Evolutionary conservation across 2,113 vertebrate genomes (phyloP), one percentile per base, ranked within the genome.

Genomic region (Ibidorhyncha struthersii): DNA sequence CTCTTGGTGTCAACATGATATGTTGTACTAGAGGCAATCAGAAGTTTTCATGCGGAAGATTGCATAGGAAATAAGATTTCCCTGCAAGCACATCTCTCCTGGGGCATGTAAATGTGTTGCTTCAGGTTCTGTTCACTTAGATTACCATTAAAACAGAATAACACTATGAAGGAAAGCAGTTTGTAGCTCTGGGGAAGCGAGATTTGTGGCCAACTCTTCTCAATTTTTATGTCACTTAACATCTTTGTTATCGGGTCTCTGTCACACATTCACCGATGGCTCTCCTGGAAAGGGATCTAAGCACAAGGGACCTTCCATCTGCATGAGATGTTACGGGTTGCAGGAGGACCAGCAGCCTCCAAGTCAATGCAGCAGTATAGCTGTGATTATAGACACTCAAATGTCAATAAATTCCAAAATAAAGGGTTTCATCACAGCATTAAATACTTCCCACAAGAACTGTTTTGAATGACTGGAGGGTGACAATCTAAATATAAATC

Each of bases 401-500:
- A 52, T 22, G 4, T 55, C 76, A 81, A 11, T 61, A 83, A 80
- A 83, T 73, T 83, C 59, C 36, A 65, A 93, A 89, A 72, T 63
- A 61, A 91, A 83, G 43, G 9, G 26, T 62, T 91, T 91, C 72
- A 89, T 91, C 77, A 43, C 26, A 84, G 69, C 69, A 36, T 89
- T 45, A 56, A 66, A 91, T 84, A 49, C 81, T 93, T 95, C 92
- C 91, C 69, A 91, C 77, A 17, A 34, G 63, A 95, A 86, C 58
- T 2, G 11, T 84, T 94, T 83, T 66, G 77, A 87, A 86, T 89
- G 93, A 91, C 92, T 96, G 69, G 45, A 95, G n/a, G 45, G 63
- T 72, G 79, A 69, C 16, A 26, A 86, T 53, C 92, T 96, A 96
- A 96, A 97, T 93, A 95, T 90, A 97, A 90, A 82, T 36, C 32